Evolutionary conservation across 2,888 invertebrate species (phyloP), one percentile per base, ranked within the genome.

Genomic region (Osedax frankpressi): DNA sequence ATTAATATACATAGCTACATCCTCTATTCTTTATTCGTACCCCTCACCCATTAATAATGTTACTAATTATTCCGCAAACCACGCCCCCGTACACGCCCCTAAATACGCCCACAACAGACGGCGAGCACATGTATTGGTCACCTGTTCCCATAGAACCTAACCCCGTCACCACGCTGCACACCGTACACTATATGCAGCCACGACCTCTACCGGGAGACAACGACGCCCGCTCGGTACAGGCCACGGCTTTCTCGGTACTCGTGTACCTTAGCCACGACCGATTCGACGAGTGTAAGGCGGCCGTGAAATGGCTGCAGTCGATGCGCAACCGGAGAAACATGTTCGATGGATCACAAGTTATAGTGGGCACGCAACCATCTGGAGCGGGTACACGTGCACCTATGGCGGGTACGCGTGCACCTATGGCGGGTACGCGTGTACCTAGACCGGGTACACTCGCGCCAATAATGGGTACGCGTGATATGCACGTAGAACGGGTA

Each of bases 291-390:
- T 28, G 28, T 14, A 28, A 24, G 1, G 25, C 69, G 27, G 29
- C 29, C 69, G 29, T 69, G 69, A 28, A 25, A 6, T 69, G 69
- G 69, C 69, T 69, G n/a, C 69, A 69, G 69, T 28, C 69, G 1
- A 69, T 69, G 69, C 69, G 69, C 28, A 69, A 69, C 26, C 14
- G 25, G 26, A 69, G 67, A 2, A 60, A 28, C 28, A 76, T 74
- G 28, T 77, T 77, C 65, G 71, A 28, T 24, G 72, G 65, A 1
- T 44, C 73, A 27, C 76, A 75, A 73, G 77, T 77, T 27, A 24
- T 27, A 14, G n/a, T n/a, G n/a, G n/a, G n/a, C n/a, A n/a, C n/a
- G n/a, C n/a, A n/a, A n/a, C n/a, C n/a, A n/a, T n/a, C n/a, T n/a
- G n/a, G n/a, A n/a, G n/a, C n/a, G n/a, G n/a, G n/a, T n/a, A n/a